phyloP scores from a whole-genome alignment of 2,888 invertebrate species.

The Protonemura montana region DNA sequence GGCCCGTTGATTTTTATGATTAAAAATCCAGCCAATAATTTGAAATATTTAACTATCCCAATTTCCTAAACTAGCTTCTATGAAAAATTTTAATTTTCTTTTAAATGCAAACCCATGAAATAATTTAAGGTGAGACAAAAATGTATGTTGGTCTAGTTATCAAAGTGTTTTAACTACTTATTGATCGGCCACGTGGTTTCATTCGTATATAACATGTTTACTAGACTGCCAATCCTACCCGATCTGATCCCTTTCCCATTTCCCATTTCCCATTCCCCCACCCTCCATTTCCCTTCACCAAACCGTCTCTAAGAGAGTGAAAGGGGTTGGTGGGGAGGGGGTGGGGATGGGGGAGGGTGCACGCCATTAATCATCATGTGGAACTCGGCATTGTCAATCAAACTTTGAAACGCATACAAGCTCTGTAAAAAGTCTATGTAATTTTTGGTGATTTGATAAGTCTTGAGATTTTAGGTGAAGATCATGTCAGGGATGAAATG shows the following conservation, averaged over 20 bases:
- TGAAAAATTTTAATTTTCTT: too few species aligned
- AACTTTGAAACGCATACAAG: slow-evolving; percentile 23
- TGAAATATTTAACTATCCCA: too few species aligned
- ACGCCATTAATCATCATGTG: slow-evolving; percentile 34
- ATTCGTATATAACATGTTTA: slow-evolving; percentile 51
- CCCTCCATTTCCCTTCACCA: not conserved
- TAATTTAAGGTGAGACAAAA: too few species aligned
- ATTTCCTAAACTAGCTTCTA: too few species aligned
- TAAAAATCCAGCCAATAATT: too few species aligned
- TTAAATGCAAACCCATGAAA: too few species aligned
- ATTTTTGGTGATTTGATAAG: too few species aligned
- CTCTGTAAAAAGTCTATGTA: not conserved
- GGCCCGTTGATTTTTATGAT: too few species aligned
- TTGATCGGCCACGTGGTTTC: not conserved
- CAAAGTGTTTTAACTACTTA: slow-evolving; percentile 33
- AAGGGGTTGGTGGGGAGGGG: slow-evolving; percentile 19
- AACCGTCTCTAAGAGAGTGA: slow-evolving; percentile 24
- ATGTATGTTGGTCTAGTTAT: slow-evolving; percentile 2
- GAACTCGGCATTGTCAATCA: slow-evolving; percentile 39
- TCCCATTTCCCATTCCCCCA: not conserved
- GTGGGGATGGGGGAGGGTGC: not conserved
- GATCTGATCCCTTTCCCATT: slow-evolving; percentile 9
- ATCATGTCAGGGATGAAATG: too few species aligned
- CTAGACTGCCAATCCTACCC: slow-evolving; percentile 16
- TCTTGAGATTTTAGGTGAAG: too few species aligned